These are phyloP conservation scores for Aleiodes testaceus DNA, from an alignment of 2,888 invertebrate species.

Conservation along the genomic window DNA sequence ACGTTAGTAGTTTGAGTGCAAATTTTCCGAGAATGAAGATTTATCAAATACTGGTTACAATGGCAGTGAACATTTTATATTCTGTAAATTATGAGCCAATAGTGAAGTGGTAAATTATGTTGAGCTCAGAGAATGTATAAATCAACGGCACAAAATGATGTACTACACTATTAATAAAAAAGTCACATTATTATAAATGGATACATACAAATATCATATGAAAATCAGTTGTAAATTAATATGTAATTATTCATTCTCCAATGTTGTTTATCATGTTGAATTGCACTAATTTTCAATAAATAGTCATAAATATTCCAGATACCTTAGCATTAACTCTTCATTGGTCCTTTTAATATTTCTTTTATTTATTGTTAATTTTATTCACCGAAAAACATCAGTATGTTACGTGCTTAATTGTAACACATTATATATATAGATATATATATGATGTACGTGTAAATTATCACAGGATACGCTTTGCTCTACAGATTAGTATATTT, in stretches of 20 bases:
- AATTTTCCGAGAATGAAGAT: background rate
- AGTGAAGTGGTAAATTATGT: no score
- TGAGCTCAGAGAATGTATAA: background rate
- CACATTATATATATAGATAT: conserved; percentile 3
- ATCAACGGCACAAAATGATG: background rate
- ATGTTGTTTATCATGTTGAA: background rate
- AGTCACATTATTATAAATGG: conserved; percentile 6
- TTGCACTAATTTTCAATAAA: no score
- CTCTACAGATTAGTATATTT: conserved; percentile 41
- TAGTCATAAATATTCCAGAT: no score
- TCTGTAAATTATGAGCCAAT: no score
- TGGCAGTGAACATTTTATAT: no score
- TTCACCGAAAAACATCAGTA: conserved; percentile 28
- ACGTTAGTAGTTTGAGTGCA: background rate
- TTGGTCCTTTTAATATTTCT: background rate
- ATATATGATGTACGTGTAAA: conserved; percentile 45
- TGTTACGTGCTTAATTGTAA: conserved; percentile 7
- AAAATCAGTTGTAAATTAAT: background rate
- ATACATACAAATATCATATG: conserved; percentile 5
- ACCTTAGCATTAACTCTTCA: background rate
- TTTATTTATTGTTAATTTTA: conserved; percentile 1
- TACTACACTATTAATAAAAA: background rate
- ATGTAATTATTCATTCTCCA: no score
- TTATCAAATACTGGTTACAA: no score
- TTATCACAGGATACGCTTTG: conserved; percentile 59